Conservation (phyloP, 2,888 invertebrate species). For the Rosalia funebris region DNA sequence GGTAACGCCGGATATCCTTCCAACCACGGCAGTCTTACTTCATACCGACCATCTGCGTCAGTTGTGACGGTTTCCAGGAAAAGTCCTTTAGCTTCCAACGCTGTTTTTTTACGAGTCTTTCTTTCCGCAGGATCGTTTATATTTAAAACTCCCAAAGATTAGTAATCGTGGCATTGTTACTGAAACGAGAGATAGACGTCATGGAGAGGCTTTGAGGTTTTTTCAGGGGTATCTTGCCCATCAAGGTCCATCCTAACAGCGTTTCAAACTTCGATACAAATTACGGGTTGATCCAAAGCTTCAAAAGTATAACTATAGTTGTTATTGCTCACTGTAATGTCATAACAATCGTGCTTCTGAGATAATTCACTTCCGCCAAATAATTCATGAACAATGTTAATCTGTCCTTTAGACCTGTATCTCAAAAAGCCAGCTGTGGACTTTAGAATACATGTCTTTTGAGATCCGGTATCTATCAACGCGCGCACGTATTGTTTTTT, state of each 20-base stretch:
- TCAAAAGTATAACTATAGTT: not conserved
- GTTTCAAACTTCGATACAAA: not conserved
- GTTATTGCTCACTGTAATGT: not conserved
- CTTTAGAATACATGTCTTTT: not conserved
- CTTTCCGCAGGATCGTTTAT: conserved; percentile 49
- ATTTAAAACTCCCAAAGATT: conserved; percentile 27
- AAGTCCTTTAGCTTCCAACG: conserved; percentile 37
- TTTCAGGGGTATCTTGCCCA: not conserved
- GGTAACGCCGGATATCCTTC: conserved; percentile 50
- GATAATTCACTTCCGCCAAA: not conserved
- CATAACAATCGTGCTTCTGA: not conserved
- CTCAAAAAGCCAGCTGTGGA: not conserved
- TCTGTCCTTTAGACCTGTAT: not conserved
- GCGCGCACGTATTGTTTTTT: not conserved
- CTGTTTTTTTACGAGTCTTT: conserved; percentile 35
- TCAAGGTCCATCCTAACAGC: not conserved
- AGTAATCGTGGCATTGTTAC: not conserved
- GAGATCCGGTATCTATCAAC: not conserved
- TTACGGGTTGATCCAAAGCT: not conserved
- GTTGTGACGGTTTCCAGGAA: conserved; percentile 37
- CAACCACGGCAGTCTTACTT: conserved; percentile 52
- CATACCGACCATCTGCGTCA: conserved; percentile 49
- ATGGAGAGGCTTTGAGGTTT: not conserved
- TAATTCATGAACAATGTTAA: not conserved
- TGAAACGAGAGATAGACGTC: not conserved